A percentile compares a stretch with the other conserved stretches of the same genome.
These are phyloP conservation scores for Sthenelais limicola DNA, from an alignment of 2,888 invertebrate genomes.

Conservation along the genomic window DNA sequence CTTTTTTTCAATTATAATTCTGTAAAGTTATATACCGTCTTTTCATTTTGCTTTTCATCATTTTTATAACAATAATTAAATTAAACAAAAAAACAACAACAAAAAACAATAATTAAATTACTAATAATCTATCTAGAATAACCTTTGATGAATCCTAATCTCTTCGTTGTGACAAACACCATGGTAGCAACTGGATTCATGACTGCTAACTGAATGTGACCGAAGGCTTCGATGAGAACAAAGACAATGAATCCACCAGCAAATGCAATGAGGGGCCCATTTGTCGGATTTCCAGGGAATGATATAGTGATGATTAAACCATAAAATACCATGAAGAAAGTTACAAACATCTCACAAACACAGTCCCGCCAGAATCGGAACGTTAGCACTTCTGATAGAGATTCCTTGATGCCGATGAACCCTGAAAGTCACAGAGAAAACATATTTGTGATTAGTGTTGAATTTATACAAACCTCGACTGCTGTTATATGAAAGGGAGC, in stretches of 20 bases:
- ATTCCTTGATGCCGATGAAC: background rate
- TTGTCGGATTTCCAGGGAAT: background rate
- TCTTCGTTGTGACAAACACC: background rate
- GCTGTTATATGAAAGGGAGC: no score
- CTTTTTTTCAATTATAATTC: no score
- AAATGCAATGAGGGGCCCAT: background rate
- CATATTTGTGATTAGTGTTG: no score
- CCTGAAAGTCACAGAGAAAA: no score
- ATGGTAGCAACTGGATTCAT: constrained; percentile 5
- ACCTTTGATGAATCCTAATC: background rate
- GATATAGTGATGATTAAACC: background rate
- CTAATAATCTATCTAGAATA: background rate
- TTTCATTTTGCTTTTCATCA: no score
- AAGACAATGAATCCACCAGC: background rate
- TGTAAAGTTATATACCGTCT: no score
- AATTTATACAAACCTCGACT: no score
- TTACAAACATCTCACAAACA: constrained; percentile 12
- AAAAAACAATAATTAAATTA: no score
- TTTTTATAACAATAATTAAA: no score
- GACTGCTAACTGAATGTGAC: background rate
- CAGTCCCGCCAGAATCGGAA: constrained; percentile 6
- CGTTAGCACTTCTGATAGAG: background rate
- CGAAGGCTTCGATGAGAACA: constrained; percentile 21
- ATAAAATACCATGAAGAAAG: background rate
- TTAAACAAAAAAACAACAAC: no score